phyloP scores from a whole-genome alignment of 2,797 vertebrate genomes.

The Caiman crocodilus region DNA sequence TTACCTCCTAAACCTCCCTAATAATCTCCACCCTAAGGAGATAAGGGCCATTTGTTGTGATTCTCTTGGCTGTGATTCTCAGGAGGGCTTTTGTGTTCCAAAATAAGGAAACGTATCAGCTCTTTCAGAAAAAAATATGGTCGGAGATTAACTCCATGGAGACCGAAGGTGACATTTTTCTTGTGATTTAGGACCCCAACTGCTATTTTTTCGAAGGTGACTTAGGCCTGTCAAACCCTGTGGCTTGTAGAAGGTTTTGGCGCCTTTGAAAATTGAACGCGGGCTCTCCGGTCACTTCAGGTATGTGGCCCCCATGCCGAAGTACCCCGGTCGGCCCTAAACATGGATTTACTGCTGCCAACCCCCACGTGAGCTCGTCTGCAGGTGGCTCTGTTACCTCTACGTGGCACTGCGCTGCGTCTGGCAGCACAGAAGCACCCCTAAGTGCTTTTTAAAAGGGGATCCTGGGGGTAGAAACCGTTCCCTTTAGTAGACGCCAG shows the following conservation, averaged over 20 bases:
- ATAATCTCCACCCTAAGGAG: background rate
- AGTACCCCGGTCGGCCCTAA: too few relatives aligned
- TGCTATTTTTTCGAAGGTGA: background rate
- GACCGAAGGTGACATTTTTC: rapidly evolving
- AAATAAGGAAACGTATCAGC: background rate
- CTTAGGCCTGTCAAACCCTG: background rate
- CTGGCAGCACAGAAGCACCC: rapidly evolving
- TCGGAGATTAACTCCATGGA: background rate
- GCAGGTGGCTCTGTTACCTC: background rate
- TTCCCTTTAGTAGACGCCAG: background rate
- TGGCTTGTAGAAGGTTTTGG: background rate
- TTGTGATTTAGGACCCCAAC: background rate
- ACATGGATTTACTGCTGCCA: background rate
- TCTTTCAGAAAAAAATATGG: background rate
- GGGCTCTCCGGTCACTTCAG: background rate
- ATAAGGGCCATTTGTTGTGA: background rate
- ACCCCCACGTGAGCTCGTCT: background rate
- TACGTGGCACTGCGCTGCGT: rapidly evolving
- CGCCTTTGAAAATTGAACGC: background rate
- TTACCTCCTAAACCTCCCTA: background rate
- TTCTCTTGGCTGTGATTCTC: background rate
- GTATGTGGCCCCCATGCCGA: background rate
- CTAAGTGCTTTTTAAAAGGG: background rate
- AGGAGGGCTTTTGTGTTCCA: background rate
- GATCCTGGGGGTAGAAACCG: too few relatives aligned